phyloP scores from a whole-genome alignment of 2,797 vertebrate genomes.

The Scomberomorus guttatus region DNA sequence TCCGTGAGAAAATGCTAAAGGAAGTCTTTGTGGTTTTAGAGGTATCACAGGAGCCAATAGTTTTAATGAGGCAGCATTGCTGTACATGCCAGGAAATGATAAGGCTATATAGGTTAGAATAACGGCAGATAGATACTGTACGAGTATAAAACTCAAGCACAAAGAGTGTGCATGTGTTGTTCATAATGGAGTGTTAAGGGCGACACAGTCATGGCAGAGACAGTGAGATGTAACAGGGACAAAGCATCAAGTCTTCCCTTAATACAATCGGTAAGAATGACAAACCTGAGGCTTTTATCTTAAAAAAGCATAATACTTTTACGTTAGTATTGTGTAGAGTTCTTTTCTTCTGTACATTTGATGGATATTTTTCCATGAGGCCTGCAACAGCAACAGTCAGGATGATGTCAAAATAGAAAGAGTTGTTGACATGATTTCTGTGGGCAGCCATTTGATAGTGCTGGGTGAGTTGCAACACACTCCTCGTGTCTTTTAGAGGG shows the following conservation, averaged over 20 bases:
- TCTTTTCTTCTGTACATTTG: conserved; percentile 20
- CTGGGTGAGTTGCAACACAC: conserved; percentile 64
- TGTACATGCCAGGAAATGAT: conserved; percentile 82
- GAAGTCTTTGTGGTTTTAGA: conserved; percentile 85
- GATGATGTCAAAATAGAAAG: conserved; percentile 60
- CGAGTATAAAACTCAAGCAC: conserved; percentile 34
- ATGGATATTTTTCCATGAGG: conserved; percentile 8
- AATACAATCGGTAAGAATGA: conserved; percentile 69
- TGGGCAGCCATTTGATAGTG: conserved; percentile 73
- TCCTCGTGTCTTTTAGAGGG: conserved; percentile 79
- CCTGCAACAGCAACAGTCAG: conserved; percentile 12
- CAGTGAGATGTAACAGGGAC: conserved; percentile 31
- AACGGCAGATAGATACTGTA: conserved; percentile 70
- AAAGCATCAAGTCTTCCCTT: conserved; percentile 31
- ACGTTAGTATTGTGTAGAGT: neutral
- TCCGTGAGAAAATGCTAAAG: conserved; percentile 83
- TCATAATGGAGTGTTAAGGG: conserved; percentile 22
- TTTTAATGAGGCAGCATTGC: conserved; percentile 85
- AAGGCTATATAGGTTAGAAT: conserved; percentile 79
- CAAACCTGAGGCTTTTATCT: conserved; percentile 33
- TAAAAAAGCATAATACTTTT: conserved; percentile 2
- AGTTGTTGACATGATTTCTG: conserved; percentile 72
- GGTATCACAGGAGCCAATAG: conserved; percentile 81
- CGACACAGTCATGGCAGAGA: conserved; percentile 34
- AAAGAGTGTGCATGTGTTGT: conserved; percentile 51